phyloP scores from a whole-genome alignment of 1,140 invertebrate genomes.

The Spodoptera frugiperda region DNA sequence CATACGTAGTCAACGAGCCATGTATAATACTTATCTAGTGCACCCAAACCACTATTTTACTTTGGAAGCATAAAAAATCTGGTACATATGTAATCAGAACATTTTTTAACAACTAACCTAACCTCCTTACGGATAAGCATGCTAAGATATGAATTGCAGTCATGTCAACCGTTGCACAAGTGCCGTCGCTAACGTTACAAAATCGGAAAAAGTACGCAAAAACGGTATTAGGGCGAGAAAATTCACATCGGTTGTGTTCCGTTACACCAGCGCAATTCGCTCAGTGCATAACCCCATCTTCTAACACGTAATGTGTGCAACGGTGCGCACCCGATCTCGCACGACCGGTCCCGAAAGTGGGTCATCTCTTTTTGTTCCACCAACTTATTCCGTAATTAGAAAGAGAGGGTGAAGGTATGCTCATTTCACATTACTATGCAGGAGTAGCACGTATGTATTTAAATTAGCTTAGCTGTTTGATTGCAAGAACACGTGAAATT shows the following conservation, averaged over 20 bases:
- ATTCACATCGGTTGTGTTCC: constrained; percentile 81
- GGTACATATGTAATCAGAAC: too few species aligned
- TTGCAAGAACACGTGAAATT: constrained; percentile 54
- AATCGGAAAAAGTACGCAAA: constrained; percentile 77
- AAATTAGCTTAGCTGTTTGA: constrained; percentile 58
- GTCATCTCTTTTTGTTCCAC: constrained; percentile 87
- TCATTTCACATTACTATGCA: constrained; percentile 58
- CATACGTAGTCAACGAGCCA: not conserved
- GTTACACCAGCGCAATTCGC: constrained; percentile 72
- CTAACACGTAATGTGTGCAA: constrained; percentile 82
- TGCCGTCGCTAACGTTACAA: constrained; percentile 62
- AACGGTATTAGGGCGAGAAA: constrained; percentile 83
- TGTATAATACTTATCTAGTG: too few species aligned
- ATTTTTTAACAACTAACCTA: constrained; percentile 24
- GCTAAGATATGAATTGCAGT: constrained; percentile 45
- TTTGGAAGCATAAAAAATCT: too few species aligned
- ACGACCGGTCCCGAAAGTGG: constrained; percentile 85
- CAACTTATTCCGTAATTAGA: constrained; percentile 85
- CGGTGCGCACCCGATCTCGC: constrained; percentile 80
- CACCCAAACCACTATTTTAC: too few species aligned
- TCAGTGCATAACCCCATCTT: constrained; percentile 79
- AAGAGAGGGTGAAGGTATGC: constrained; percentile 75
- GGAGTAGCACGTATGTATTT: constrained; percentile 66
- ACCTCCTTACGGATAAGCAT: constrained; percentile 42
- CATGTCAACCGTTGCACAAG: constrained; percentile 70